A percentile compares a stretch with the other conserved stretches of the same genome.
phyloP scores from a whole-genome alignment of 2,113 vertebrate species.

The Malurus cyaneus region DNA sequence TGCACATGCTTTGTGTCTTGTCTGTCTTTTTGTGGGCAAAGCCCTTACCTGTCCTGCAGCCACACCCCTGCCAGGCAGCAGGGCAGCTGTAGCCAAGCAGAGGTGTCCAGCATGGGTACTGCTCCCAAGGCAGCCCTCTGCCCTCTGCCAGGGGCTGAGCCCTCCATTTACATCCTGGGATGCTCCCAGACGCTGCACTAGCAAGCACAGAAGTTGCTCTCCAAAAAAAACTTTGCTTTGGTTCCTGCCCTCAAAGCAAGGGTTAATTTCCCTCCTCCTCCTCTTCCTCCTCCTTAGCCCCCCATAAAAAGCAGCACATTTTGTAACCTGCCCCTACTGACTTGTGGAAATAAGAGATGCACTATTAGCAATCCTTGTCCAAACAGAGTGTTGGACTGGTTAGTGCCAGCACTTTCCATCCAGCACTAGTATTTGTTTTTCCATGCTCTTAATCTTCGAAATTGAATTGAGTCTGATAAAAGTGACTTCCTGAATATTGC shows the following conservation, averaged over 20 bases:
- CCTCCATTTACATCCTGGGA: not conserved
- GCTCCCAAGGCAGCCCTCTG: not conserved
- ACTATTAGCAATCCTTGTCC: not conserved
- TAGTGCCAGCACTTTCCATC: constrained; percentile 44
- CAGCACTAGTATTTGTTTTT: constrained; percentile 51
- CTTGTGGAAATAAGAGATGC: not conserved
- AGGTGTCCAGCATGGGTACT: not conserved
- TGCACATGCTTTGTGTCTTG: accelerated
- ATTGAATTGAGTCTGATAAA: constrained; percentile 54
- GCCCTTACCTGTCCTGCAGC: not conserved
- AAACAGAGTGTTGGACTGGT: not conserved
- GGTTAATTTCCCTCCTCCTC: not conserved
- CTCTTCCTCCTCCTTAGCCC: not conserved
- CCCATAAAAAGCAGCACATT: not conserved
- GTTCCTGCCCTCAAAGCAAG: not conserved
- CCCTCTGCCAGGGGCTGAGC: not conserved
- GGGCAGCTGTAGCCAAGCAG: not conserved
- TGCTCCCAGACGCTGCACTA: not conserved
- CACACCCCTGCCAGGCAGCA: not conserved
- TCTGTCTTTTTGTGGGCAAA: not conserved
- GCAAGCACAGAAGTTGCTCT: not conserved
- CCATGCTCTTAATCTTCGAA: constrained; percentile 61
- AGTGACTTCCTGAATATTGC: constrained; percentile 51
- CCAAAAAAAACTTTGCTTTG: not conserved
- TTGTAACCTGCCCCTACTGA: not conserved